Conservation (phyloP, 2,797 vertebrate species). For the Taeniopygia guttata region DNA sequence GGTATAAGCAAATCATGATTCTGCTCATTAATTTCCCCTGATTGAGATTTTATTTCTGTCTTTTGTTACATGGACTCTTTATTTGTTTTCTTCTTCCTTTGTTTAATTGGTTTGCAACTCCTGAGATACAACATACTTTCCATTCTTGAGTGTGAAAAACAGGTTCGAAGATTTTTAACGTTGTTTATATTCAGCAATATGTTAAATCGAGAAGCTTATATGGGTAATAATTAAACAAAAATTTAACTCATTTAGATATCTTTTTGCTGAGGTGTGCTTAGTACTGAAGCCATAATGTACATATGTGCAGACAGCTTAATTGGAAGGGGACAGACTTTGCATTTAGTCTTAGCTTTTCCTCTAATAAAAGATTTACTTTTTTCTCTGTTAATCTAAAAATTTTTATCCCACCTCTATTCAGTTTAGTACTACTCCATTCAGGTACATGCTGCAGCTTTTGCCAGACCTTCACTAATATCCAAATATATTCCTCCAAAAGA, state of each 20-base stretch:
- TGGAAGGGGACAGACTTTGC: neutral
- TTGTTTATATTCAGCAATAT: neutral
- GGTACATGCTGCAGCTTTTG: neutral
- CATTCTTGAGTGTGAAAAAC: neutral
- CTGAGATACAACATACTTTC: neutral
- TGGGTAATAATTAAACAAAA: neutral
- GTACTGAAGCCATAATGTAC: neutral
- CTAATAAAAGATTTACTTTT: neutral
- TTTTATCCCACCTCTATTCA: neutral
- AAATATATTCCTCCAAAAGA: neutral
- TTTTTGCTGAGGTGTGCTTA: neutral
- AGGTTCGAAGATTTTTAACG: neutral
- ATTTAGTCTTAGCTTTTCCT: neutral
- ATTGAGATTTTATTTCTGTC: slow-evolving; percentile 19
- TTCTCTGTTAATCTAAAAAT: neutral
- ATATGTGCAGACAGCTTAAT: neutral
- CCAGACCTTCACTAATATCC: neutral
- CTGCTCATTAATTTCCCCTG: slow-evolving; percentile 13
- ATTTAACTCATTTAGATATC: neutral
- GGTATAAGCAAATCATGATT: slow-evolving; percentile 15
- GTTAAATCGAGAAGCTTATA: neutral
- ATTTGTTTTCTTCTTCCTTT: neutral
- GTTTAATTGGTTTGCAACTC: slow-evolving; percentile 18
- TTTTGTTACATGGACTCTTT: neutral
- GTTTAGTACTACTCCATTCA: neutral